These are phyloP conservation scores for Thymelicus sylvestris DNA, from an alignment of 2,888 invertebrate species.

Conservation along the genomic window DNA sequence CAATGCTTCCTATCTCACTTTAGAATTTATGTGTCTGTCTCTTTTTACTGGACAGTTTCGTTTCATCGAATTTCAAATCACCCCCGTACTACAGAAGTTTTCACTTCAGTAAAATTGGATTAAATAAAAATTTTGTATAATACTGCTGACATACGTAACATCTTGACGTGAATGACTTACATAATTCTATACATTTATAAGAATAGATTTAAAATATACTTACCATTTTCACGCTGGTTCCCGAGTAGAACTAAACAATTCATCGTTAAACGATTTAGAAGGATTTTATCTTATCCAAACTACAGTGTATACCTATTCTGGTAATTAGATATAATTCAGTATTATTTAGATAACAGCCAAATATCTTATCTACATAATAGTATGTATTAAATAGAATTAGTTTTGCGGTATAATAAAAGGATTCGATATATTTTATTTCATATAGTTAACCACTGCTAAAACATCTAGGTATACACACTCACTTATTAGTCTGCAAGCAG, in stretches of 20 bases:
- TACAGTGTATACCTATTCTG: constrained; percentile 45
- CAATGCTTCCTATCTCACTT: too few species aligned
- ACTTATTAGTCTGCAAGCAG: too few species aligned
- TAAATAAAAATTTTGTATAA: too few species aligned
- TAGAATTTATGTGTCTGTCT: too few species aligned
- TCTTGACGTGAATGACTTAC: too few species aligned
- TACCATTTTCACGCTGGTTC: constrained; percentile 67
- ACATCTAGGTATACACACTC: too few species aligned
- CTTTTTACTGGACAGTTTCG: too few species aligned
- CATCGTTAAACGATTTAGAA: constrained; percentile 43
- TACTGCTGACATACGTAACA: too few species aligned
- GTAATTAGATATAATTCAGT: constrained; percentile 41
- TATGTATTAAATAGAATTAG: constrained; percentile 9
- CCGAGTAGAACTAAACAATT: constrained; percentile 47
- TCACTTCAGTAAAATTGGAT: too few species aligned
- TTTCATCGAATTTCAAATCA: too few species aligned
- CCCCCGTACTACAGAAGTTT: too few species aligned
- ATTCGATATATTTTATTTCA: neutral
- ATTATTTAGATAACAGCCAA: constrained; percentile 33
- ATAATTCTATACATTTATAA: neutral
- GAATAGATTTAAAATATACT: constrained; percentile 45
- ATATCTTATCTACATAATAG: constrained; percentile 15
- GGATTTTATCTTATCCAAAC: constrained; percentile 63
- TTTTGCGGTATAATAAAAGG: constrained; percentile 2
- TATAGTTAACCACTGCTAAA: neutral